Percentiles rank a stretch among this genome's conserved stretches.
Conservation (phyloP, 2,888 invertebrate species). For the Melipona bicolor region DNA sequence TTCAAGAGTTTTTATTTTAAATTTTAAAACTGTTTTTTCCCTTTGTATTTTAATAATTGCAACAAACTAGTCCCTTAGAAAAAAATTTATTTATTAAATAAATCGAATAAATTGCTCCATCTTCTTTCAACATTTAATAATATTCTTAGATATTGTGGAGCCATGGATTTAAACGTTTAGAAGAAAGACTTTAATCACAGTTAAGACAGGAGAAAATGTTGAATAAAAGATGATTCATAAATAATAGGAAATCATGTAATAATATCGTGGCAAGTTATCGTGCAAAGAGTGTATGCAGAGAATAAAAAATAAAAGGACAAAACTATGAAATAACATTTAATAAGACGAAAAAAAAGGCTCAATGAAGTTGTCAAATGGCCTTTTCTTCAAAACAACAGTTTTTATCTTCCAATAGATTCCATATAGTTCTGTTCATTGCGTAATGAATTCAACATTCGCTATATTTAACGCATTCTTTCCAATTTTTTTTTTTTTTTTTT, state of each 20-base stretch:
- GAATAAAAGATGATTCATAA: constrained; percentile 46
- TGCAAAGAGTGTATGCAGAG: constrained; percentile 23
- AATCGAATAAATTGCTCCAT: constrained; percentile 56
- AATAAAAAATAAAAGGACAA: constrained; percentile 44
- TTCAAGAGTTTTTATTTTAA: constrained; percentile 23
- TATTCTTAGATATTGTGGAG: constrained; percentile 36
- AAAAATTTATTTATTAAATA: constrained; percentile 58
- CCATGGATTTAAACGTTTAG: constrained; percentile 37
- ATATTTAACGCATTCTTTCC: constrained; percentile 8
- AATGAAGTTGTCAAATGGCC: constrained; percentile 26
- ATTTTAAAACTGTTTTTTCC: constrained; percentile 11
- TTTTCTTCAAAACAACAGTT: constrained; percentile 18
- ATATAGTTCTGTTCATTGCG: constrained; percentile 2
- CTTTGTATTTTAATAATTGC: constrained; percentile 6
- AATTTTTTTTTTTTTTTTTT: neutral
- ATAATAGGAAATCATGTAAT: constrained; percentile 35
- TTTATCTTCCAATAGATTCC: constrained; percentile 19
- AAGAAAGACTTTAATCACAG: constrained; percentile 62
- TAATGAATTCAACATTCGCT: constrained; percentile 15
- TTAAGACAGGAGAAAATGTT: constrained; percentile 45
- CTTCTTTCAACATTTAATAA: constrained; percentile 39
- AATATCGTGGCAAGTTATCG: constrained; percentile 35
- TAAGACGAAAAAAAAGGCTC: constrained; percentile 9
- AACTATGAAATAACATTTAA: constrained; percentile 29
- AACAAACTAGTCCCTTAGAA: constrained; percentile 37